These are phyloP conservation scores for Rotaria socialis DNA, from an alignment of 2,888 invertebrate species.

Conservation along the genomic window DNA sequence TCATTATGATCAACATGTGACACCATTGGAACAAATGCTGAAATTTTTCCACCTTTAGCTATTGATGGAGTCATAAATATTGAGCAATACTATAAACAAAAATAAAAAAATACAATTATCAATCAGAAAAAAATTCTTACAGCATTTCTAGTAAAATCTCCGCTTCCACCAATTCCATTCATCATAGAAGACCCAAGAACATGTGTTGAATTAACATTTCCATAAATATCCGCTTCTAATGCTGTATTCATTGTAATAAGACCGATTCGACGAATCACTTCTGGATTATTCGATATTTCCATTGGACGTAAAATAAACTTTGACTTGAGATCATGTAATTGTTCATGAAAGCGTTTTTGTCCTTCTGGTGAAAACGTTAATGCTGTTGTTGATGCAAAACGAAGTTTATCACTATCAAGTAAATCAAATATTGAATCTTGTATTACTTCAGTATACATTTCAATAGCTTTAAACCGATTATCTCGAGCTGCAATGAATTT, in stretches of 20 bases:
- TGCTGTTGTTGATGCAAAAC: conserved; percentile 35
- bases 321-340: background rate
- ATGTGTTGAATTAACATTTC: conserved; percentile 35
- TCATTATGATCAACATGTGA: conserved; percentile 36
- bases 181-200: conserved; percentile 30
- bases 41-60: background rate
- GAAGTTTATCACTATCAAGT: conserved; percentile 11
- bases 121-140: background rate
- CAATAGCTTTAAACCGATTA: conserved; percentile 18
- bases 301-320: conserved; percentile 27
- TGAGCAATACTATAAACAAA: background rate
- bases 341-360: background rate
- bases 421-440: conserved; percentile 39
- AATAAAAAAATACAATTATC: background rate
- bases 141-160: conserved; percentile 34
- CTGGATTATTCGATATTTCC: conserved; percentile 28
- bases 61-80: conserved; percentile 24
- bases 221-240: conserved; percentile 33
- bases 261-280: conserved; percentile 21
- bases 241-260: conserved; percentile 38
- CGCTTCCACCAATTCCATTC: conserved; percentile 38
- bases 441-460: conserved; percentile 36
- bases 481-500: background rate
- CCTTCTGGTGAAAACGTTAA: conserved; percentile 1
- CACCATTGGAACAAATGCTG: conserved; percentile 31